Conservation (phyloP, 2,113 vertebrate species). For the Tringa solitaria region DNA sequence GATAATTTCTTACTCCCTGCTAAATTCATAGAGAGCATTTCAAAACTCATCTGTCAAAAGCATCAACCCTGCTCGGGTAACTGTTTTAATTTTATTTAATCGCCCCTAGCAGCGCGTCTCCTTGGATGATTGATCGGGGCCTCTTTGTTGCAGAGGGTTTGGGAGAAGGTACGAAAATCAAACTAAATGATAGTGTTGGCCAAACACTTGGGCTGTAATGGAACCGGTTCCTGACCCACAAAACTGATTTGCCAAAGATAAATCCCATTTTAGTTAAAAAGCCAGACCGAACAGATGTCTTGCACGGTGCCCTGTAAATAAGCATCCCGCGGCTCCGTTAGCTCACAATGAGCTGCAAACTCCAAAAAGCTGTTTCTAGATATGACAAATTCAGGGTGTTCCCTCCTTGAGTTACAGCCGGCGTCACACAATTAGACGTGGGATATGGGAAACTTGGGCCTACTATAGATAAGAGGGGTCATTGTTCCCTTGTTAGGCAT, state of each 20-base stretch:
- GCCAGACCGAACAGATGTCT: constrained; percentile 60
- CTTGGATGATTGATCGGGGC: neutral
- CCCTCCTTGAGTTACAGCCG: neutral
- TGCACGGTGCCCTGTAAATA: constrained; percentile 20
- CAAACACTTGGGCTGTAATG: neutral
- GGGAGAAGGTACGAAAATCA: neutral
- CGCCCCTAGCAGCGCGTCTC: neutral
- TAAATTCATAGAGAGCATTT: neutral
- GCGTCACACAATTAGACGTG: neutral
- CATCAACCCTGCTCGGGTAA: neutral
- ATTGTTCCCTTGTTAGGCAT: neutral
- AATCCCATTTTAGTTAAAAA: constrained; percentile 27
- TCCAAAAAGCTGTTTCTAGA: neutral
- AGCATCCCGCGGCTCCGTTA: neutral
- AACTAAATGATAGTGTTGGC: neutral
- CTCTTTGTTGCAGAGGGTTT: neutral
- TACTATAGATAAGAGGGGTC: neutral
- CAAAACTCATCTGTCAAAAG: neutral
- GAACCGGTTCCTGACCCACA: neutral
- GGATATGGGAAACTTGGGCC: neutral
- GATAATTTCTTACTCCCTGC: neutral
- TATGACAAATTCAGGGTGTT: neutral
- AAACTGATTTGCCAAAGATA: constrained; percentile 45
- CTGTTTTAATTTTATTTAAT: constrained; percentile 28
- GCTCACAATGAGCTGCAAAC: neutral